phyloP scores from a whole-genome alignment of 1,140 invertebrate species.

The Cylas formicarius region DNA sequence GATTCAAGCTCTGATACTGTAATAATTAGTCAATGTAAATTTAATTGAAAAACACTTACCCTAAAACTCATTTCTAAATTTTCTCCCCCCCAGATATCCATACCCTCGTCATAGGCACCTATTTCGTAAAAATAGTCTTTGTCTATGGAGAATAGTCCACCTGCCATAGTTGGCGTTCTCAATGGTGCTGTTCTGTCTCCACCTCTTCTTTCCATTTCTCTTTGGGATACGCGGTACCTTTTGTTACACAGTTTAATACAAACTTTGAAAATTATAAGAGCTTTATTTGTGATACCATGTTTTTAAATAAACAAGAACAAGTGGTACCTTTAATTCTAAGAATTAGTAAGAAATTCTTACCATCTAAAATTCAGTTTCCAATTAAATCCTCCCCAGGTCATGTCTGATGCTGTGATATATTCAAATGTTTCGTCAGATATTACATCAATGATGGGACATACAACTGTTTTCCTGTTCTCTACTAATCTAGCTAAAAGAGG shows the following conservation, averaged over 20 bases:
- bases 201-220: slow-evolving; percentile 85
- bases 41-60: slow-evolving; percentile 59
- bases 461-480: slow-evolving; percentile 85
- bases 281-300: no score
- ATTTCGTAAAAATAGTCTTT: slow-evolving; percentile 95
- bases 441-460: slow-evolving; percentile 97
- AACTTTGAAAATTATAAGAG: no score
- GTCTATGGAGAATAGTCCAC: slow-evolving; percentile 95
- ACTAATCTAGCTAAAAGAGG: slow-evolving; percentile 84
- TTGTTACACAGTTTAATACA: slow-evolving; percentile 1
- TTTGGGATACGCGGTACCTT: slow-evolving; percentile 92
- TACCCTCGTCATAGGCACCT: slow-evolving; percentile 95
- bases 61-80: slow-evolving; percentile 99
- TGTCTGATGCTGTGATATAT: slow-evolving; percentile 88
- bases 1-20: no score
- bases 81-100: slow-evolving; percentile 99
- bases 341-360: slow-evolving; percentile 56
- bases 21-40: no score
- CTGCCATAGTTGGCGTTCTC: slow-evolving; percentile 97
- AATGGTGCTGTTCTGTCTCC: slow-evolving; percentile 85
- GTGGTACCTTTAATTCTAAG: no score
- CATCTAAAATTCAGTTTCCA: slow-evolving; percentile 98
- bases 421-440: slow-evolving; percentile 97
- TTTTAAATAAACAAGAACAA: no score
- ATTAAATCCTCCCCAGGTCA: slow-evolving; percentile 97